phyloP scores from a whole-genome alignment of 2,113 vertebrate species.

The Hypanus sabinus region DNA sequence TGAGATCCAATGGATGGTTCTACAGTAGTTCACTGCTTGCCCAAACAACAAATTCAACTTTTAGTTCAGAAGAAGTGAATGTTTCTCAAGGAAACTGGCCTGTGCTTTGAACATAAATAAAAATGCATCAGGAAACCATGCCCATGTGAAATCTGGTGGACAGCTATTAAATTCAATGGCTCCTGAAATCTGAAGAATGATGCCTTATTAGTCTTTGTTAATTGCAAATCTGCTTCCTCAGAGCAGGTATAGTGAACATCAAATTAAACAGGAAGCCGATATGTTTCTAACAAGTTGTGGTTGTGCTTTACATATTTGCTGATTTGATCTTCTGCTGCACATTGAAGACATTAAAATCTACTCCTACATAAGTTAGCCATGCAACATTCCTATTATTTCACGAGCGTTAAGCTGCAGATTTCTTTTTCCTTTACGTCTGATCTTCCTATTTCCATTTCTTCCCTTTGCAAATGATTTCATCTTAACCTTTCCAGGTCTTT shows the following conservation, averaged over 20 bases:
- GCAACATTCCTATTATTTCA: not conserved
- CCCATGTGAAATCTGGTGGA: not conserved
- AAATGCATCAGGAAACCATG: not conserved
- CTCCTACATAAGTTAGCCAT: not conserved
- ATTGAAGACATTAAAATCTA: not conserved
- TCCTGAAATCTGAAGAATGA: not conserved
- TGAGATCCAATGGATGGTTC: not conserved
- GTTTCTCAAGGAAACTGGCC: not conserved
- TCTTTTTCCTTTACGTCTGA: not conserved
- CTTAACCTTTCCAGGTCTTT: not conserved
- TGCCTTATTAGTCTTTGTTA: not conserved
- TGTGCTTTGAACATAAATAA: conserved; percentile 4
- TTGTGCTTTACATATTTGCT: not conserved
- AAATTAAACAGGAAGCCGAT: not conserved
- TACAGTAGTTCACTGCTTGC: not conserved
- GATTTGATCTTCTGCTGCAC: not conserved
- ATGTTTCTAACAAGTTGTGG: not conserved
- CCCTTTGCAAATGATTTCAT: not conserved
- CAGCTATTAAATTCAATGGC: not conserved
- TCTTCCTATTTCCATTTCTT: not conserved
- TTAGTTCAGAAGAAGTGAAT: not conserved
- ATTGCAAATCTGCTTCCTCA: not conserved
- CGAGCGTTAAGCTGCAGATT: not conserved
- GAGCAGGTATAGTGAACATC: too few relatives aligned
- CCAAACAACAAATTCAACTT: not conserved